Base-by-base conservation (phyloP, 2,888 invertebrate species). In the Drosophila dives region DNA sequence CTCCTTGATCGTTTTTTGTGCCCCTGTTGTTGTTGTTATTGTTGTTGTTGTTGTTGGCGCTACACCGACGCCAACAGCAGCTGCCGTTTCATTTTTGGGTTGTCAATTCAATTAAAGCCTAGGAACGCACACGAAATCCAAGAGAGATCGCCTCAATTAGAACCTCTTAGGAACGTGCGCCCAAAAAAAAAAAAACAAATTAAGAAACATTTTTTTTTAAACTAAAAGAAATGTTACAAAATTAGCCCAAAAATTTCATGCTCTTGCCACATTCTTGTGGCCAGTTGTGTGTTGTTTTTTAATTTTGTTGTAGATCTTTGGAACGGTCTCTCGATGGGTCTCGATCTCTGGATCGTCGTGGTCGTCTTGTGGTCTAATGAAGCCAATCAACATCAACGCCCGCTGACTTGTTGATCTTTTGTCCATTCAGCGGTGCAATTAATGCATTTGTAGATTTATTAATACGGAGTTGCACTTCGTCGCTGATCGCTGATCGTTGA, bases 341-440 rank as follows among this genome's bases (percentile, higher is more conserved):
- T 29, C 29, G 68, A 54, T 51, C 59, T 26, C 40, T 58, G 11
- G 64, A 34, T 72, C 69, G 49, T 48, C 29, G 12, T 72, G 50
- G 49, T 48, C 34, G 12, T 53, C 42, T 54, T 56, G 53, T 42
- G 67, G 51, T 50, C 66, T 86, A 86, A 86, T 86, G 85, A 86
- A 86, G 86, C 88, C 85, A 86, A 86, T 86, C 77, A 78, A 78
- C 79, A 72, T 78, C 81, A 85, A 84, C 86, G 86, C 88, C 85
- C 83, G 81, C 78, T 86, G 83, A 85, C 85, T 88, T 88, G 88
- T 88, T 86, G 86, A 86, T 86, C 85, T 88, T 86, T 86, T 86
- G 85, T 88, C 64, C 80, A 79, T 72, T 59, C 54, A 66, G 77
- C 54, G 83, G 69, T 80, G 83, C 85, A 87, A 85, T 86, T 88